A percentile compares a stretch with the other conserved stretches of the same genome.
phyloP scores from a whole-genome alignment of 2,888 invertebrate genomes.

The Alentia gelatinosa region DNA sequence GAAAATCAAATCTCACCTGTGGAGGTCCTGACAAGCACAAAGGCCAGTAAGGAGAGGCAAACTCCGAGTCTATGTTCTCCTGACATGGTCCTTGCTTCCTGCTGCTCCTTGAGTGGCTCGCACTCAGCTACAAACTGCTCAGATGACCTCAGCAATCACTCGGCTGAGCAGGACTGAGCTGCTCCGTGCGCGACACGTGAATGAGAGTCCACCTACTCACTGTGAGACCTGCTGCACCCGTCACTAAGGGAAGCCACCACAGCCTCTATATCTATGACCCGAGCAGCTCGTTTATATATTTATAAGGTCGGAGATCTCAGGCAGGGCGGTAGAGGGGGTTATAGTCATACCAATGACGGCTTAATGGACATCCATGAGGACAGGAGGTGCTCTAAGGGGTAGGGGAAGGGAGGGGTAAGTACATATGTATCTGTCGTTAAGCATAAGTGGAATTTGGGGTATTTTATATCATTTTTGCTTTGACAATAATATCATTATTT shows the following conservation, averaged over 20 bases:
- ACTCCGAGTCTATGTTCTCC: neutral
- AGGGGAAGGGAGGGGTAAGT: no score
- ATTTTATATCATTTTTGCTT: no score
- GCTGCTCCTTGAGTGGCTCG: no score
- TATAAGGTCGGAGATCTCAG: neutral
- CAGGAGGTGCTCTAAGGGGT: no score
- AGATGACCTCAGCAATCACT: neutral
- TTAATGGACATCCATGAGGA: no score
- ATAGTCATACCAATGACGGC: neutral
- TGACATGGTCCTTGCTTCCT: neutral
- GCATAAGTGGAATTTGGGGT: no score
- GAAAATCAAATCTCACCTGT: neutral
- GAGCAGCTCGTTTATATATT: neutral
- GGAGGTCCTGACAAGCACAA: neutral
- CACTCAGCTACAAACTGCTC: no score
- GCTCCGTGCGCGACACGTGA: neutral
- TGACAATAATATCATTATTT: no score
- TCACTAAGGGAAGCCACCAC: neutral
- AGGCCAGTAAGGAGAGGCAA: neutral
- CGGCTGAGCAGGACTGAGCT: neutral
- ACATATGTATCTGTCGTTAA: no score
- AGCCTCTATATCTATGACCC: neutral
- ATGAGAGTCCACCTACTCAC: neutral
- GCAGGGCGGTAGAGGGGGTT: neutral
- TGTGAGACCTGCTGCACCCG: neutral